A percentile compares a stretch with the other conserved stretches of the same genome.
Conservation (phyloP, 2,797 vertebrate genomes). For the Parauchenoglanis ngamensis region DNA sequence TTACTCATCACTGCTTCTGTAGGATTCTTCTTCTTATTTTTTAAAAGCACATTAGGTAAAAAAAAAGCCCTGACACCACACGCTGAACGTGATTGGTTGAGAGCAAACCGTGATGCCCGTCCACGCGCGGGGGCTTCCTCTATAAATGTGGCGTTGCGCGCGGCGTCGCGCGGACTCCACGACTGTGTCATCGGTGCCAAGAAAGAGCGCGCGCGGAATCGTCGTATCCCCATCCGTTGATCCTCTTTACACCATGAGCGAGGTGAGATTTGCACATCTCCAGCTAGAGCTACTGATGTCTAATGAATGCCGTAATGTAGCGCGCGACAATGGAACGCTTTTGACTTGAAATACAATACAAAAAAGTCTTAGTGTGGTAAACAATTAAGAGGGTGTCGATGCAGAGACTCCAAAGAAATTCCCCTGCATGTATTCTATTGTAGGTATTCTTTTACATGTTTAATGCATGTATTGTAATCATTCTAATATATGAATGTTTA, state of each 20-base stretch:
- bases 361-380: background rate
- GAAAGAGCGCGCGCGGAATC: constrained; percentile 20
- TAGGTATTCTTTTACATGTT: background rate
- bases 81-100: constrained; percentile 66
- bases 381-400: background rate
- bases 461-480: too few relatives aligned
- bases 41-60: background rate
- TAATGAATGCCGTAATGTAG: background rate
- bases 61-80: background rate
- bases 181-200: constrained; percentile 39
- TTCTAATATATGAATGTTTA: background rate
- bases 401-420: background rate
- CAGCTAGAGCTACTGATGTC: background rate
- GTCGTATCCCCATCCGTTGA: constrained; percentile 17
- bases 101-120: constrained; percentile 56
- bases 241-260: constrained; percentile 70
- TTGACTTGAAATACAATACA: background rate
- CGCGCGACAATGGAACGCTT: background rate
- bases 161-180: constrained; percentile 56
- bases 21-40: background rate
- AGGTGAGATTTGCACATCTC: constrained; percentile 67
- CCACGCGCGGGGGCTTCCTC: constrained; percentile 55
- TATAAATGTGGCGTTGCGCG: constrained; percentile 66
- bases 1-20: background rate
- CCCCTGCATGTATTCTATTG: background rate